Base-by-base conservation (phyloP, 2,113 vertebrate species). In the Engystomops pustulosus region DNA sequence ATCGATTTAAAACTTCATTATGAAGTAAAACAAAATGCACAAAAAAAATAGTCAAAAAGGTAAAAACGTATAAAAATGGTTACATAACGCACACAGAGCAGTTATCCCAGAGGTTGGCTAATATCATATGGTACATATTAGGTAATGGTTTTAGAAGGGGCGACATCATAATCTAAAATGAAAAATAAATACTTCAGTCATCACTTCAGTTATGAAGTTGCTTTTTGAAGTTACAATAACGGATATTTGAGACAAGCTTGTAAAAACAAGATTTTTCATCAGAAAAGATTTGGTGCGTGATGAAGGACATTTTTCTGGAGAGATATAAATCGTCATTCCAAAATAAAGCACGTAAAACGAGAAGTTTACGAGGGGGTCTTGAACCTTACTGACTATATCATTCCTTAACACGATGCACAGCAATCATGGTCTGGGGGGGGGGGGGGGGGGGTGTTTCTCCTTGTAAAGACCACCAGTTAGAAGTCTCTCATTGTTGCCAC, bases 101-200 rank as follows among this genome's bases (percentile, higher is more conserved):
- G 49, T 55, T 27, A 55, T 23, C 20, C 20, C 36, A 5, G 34
- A 8, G 41, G 60, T 6, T 47, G 27, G 41, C 45, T 36, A 41
- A 53, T 53, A 70, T 51, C 79, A 70, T 69, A 81, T 51, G 65
- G 65, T 70, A 38, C 17, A 69, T 69, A 81, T 81, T 81, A 69
- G 45, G 65, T 60, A 82, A 74, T 71, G 47, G 34, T 71, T 81
- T 81, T 58, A 12, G 27, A 71, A 25, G 34, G 32, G 8, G 67
- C 47, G 15, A 65, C 55, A 62, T 4, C 27, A 38, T n/a, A 62
- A 51, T 45, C 47, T 71, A 2, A 30, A 38, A 82, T 55, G 23
- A 58, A 74, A 72, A 82, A 82, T 74, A 62, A 82, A 82, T 82
- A 72, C 15, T 36, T 76, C 72, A 53, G 49, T 77, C 74, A 77